phyloP scores from a whole-genome alignment of 2,797 vertebrate genomes.

The Potorous gilbertii region DNA sequence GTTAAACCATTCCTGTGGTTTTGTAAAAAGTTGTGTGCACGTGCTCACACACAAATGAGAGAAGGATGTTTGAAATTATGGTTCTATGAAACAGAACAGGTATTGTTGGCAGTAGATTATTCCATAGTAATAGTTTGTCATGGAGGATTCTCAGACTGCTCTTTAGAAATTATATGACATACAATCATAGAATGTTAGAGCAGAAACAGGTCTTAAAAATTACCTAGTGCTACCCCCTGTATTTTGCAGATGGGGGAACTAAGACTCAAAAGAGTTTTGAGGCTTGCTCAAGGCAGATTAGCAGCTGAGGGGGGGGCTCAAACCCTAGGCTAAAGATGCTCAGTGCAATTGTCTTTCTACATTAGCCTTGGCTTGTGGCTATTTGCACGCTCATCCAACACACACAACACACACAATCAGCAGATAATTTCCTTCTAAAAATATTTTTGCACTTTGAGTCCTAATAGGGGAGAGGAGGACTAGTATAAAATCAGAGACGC shows the following conservation, averaged over 20 bases:
- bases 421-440: not conserved
- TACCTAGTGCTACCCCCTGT: not conserved
- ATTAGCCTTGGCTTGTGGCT: not conserved
- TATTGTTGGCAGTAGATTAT: not conserved
- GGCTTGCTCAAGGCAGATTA: not conserved
- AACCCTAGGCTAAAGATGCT: not conserved
- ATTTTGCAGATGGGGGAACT: not conserved
- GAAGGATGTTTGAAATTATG: not conserved
- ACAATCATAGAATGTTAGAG: not conserved
- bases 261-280: not conserved
- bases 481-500: not conserved
- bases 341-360: not conserved
- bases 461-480: not conserved
- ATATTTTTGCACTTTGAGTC: not conserved
- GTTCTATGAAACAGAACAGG: not conserved
- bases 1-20: slow-evolving; percentile 20
- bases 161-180: slow-evolving; percentile 29
- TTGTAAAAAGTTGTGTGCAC: slow-evolving; percentile 58
- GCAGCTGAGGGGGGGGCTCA: not conserved
- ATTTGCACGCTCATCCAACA: not conserved
- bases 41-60: slow-evolving; percentile 58
- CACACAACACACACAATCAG: not conserved
- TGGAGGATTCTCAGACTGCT: not conserved
- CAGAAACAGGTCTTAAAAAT: not conserved
- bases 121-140: not conserved